A percentile compares a stretch with the other conserved stretches of the same genome.
Evolutionary conservation across 2,797 vertebrate genomes (phyloP).

Genomic region (Scyliorhinus canicula): DNA sequence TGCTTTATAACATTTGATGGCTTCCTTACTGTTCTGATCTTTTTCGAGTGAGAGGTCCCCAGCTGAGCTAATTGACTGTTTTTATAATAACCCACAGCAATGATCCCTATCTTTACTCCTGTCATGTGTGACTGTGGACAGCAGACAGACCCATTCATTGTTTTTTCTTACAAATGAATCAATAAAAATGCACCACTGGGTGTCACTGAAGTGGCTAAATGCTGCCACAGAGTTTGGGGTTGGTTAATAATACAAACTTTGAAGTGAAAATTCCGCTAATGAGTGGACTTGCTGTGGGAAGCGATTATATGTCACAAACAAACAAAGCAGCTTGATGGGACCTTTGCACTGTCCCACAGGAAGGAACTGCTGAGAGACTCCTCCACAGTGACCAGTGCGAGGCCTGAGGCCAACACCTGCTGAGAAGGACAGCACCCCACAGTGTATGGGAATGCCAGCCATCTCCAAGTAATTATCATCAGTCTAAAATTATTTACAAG

Average conservation of each 20-base stretch:
- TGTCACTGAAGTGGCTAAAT: constrained; percentile 37
- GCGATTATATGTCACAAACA: constrained; percentile 18
- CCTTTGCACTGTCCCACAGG: constrained; percentile 31
- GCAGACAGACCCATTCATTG: constrained; percentile 34
- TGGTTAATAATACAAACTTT: constrained; percentile 37
- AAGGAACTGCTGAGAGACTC: constrained; percentile 15
- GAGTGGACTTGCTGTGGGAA: constrained; percentile 33
- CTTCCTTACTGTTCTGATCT: constrained; percentile 27
- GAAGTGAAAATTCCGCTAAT: constrained; percentile 31
- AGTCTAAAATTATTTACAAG: not conserved
- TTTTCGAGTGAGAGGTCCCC: not conserved
- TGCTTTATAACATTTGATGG: constrained; percentile 31
- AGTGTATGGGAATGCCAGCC: constrained; percentile 9
- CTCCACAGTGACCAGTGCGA: constrained; percentile 27
- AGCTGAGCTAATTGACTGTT: constrained; percentile 33
- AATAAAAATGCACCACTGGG: constrained; percentile 32
- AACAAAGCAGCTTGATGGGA: constrained; percentile 28
- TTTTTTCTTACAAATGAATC: constrained; percentile 38
- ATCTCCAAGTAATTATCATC: not conserved
- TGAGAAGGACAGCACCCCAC: constrained; percentile 27
- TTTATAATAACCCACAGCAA: constrained; percentile 24
- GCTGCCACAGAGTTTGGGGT: constrained; percentile 17
- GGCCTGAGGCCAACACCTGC: constrained; percentile 1
- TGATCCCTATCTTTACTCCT: constrained; percentile 31
- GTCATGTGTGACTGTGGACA: constrained; percentile 33